Percentiles rank a stretch among this genome's conserved stretches.
Conservation (phyloP, 2,113 vertebrate genomes). For the Hymenochirus boettgeri region DNA sequence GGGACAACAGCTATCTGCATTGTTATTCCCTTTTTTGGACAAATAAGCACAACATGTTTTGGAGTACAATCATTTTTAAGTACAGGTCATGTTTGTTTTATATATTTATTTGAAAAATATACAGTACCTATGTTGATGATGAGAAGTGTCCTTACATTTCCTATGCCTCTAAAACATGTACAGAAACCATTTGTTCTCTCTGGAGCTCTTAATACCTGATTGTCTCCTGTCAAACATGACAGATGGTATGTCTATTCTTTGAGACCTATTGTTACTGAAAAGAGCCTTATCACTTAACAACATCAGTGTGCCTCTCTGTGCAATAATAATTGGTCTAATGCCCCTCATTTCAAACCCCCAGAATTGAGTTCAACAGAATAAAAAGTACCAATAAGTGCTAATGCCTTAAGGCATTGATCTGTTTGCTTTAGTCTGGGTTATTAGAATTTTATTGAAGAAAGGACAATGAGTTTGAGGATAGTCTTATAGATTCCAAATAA, state of each 20-base stretch:
- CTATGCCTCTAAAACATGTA: constrained; percentile 14
- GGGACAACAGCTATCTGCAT: too few species aligned
- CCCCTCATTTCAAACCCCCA: constrained; percentile 3
- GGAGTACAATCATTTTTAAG: too few species aligned
- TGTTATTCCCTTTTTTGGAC: too few species aligned
- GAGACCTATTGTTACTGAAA: constrained; percentile 32
- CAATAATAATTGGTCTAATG: constrained; percentile 31
- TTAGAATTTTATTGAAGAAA: constrained; percentile 21
- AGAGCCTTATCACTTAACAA: constrained; percentile 35
- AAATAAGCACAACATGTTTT: too few species aligned
- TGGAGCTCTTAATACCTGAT: constrained; percentile 29
- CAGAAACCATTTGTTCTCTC: constrained; percentile 15
- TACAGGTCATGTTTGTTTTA: too few species aligned
- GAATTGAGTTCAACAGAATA: background rate
- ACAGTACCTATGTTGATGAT: constrained; percentile 14
- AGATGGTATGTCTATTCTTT: constrained; percentile 28
- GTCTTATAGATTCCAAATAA: constrained; percentile 30
- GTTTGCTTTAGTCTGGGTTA: background rate
- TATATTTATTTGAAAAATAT: constrained; percentile 9
- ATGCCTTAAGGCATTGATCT: background rate
- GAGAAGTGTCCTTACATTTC: background rate
- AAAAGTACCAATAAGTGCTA: constrained; percentile 13
- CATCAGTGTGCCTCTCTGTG: constrained; percentile 17
- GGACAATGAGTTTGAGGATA: constrained; percentile 5
- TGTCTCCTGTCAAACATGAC: constrained; percentile 35